Evolutionary conservation across 1,140 invertebrate species (phyloP).

Genomic region (Sminthurinus signatus): DNA sequence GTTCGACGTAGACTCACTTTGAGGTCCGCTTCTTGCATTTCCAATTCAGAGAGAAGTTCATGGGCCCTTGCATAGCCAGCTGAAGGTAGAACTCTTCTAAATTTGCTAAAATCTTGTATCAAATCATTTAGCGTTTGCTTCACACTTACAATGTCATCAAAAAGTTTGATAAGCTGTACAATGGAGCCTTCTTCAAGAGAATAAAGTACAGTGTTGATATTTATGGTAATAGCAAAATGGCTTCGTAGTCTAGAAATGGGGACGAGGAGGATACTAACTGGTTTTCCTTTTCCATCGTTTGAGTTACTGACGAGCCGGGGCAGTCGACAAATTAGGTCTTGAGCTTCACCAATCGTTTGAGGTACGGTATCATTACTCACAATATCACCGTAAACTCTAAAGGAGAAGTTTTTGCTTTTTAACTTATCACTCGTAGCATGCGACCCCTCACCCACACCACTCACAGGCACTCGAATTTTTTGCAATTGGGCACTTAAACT

Average conservation of each 20-base stretch:
- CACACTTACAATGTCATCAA: neutral
- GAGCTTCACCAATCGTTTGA: constrained; percentile 11
- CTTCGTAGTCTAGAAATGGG: neutral
- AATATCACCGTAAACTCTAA: constrained; percentile 20
- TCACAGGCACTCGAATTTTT: too few species aligned
- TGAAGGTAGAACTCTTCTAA: neutral
- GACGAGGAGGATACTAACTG: neutral
- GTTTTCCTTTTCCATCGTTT: constrained; percentile 20
- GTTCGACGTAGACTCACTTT: neutral
- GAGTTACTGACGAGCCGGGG: neutral
- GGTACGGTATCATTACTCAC: neutral
- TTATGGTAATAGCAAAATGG: neutral
- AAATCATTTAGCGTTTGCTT: constrained; percentile 24
- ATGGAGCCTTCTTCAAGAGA: neutral
- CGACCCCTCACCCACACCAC: too few species aligned
- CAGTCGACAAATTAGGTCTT: constrained; percentile 16
- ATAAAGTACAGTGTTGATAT: neutral
- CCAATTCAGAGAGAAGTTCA: neutral
- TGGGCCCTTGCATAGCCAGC: neutral
- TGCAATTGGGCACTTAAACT: too few species aligned
- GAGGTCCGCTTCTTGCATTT: constrained; percentile 5
- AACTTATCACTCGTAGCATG: too few species aligned
- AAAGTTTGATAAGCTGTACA: constrained; percentile 4
- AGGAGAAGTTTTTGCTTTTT: constrained; percentile 3
- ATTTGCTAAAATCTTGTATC: neutral